Conservation (phyloP, 2,888 invertebrate genomes). For the Lathronympha strigana region DNA sequence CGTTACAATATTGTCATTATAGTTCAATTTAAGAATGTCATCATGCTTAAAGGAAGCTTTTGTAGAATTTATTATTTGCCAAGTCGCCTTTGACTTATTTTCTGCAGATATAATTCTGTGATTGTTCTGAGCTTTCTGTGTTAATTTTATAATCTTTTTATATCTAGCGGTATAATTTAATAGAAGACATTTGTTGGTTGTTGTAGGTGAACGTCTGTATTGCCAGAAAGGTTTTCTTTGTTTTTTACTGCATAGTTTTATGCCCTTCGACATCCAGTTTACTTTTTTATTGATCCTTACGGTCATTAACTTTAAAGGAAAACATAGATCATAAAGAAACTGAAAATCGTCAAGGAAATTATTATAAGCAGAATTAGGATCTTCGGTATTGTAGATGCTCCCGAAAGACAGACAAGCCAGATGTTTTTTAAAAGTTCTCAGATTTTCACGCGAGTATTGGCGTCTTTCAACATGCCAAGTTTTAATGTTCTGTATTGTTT, state of each 20-base stretch:
- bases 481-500: too few species aligned
- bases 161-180: too few species aligned
- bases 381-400: neutral
- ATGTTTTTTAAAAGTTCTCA: neutral
- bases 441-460: neutral
- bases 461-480: neutral
- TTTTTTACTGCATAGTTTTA: slow-evolving; percentile 16
- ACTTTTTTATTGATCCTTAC: neutral
- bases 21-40: too few species aligned
- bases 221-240: slow-evolving; percentile 10
- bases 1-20: too few species aligned
- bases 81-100: too few species aligned
- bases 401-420: neutral
- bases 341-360: neutral
- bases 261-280: slow-evolving; percentile 19
- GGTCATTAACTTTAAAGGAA: neutral
- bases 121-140: too few species aligned
- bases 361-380: slow-evolving; percentile 3
- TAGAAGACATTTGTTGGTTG: too few species aligned
- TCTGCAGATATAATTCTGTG: too few species aligned
- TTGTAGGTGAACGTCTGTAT: neutral
- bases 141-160: too few species aligned
- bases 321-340: slow-evolving; percentile 10
- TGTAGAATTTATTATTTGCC: too few species aligned
- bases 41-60: too few species aligned